A percentile compares a stretch with the other conserved stretches of the same genome.
Conservation (phyloP, 2,888 invertebrate genomes). For the Rhingia rostrata region DNA sequence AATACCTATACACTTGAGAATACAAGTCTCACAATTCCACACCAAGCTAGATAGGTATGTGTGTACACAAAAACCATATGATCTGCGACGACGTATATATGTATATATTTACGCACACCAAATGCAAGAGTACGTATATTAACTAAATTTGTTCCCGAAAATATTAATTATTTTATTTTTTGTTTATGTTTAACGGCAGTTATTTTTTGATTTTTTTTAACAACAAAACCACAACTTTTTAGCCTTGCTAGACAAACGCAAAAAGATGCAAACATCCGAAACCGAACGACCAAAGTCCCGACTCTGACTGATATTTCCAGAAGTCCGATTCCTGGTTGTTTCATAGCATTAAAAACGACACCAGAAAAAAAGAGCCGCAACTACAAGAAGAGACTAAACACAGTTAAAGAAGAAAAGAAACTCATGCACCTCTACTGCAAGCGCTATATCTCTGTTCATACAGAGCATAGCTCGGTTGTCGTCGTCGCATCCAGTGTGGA, state of each 20-base stretch:
- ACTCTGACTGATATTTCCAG: slow-evolving; percentile 70
- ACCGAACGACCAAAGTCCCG: slow-evolving; percentile 72
- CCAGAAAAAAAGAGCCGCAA: slow-evolving; percentile 29
- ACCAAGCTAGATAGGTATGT: slow-evolving; percentile 25
- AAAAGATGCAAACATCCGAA: slow-evolving; percentile 59
- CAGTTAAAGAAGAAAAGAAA: slow-evolving; percentile 71
- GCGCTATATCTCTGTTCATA: slow-evolving; percentile 60
- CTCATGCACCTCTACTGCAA: slow-evolving; percentile 73
- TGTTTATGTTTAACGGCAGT: not conserved
- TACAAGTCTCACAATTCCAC: slow-evolving; percentile 53
- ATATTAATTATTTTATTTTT: not conserved
- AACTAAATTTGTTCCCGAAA: slow-evolving; percentile 17
- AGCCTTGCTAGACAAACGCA: slow-evolving; percentile 6
- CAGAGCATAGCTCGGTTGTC: slow-evolving; percentile 14
- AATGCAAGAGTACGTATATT: slow-evolving; percentile 12
- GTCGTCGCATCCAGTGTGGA: slow-evolving; percentile 68
- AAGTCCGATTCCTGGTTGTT: slow-evolving; percentile 71
- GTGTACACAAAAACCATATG: slow-evolving; percentile 68
- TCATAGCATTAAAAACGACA: slow-evolving; percentile 43
- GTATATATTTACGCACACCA: slow-evolving; percentile 34
- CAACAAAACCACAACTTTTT: slow-evolving; percentile 1
- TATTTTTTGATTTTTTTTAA: slow-evolving; percentile 7
- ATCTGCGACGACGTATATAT: slow-evolving; percentile 30
- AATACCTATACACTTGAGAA: slow-evolving; percentile 34
- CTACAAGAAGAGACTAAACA: slow-evolving; percentile 68